Evolutionary conservation across 1,140 invertebrate species (phyloP), one percentile per base, ranked within the genome.

Genomic region (Zaprionus gabonicus): DNA sequence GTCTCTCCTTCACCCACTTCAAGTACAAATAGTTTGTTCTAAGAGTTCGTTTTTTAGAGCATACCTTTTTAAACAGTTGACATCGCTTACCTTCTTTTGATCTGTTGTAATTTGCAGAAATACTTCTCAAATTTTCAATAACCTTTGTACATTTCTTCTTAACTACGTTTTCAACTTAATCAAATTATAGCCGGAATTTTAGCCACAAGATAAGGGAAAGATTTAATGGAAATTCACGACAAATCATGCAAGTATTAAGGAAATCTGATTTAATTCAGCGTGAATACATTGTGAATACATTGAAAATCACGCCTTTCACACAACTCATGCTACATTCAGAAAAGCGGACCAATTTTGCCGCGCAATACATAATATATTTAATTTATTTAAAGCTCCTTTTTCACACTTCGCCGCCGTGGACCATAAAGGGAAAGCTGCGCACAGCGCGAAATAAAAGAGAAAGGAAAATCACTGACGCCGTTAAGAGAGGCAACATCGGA

Each of bases 361-460:
- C 34, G 49, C 72, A 64, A 25, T 57, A 60, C 73, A 72, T 70
- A 83, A 70, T 71, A 72, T 56, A 80, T 83, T 86, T 88, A 87
- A 86, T 86, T 86, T 86, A 86, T 88, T 86, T 86, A 88, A 88
- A 83, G 84, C 84, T 74, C 65, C 73, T 63, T 83, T 86, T 86
- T 83, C 60, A 83, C 84, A 83, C 84, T 75, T 68, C 56, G 79
- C 63, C 73, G 73, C 77, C 76, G 36, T 41, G 63, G 44, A 59
- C 23, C 46, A 71, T 53, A 59, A 70, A 74, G 25, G 25, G 34
- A 74, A 70, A 49, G 49, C 76, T 60, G 44, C 60, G 58, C 55
- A 70, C 56, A 59, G 34, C 23, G 51, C 51, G 44, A 34, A 46
- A 57, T 49, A 56, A 34, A 60, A 46, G 44, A 58, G 1, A 28